Conservation (phyloP, 1,140 invertebrate species). For the Camponotus pennsylvanicus region DNA sequence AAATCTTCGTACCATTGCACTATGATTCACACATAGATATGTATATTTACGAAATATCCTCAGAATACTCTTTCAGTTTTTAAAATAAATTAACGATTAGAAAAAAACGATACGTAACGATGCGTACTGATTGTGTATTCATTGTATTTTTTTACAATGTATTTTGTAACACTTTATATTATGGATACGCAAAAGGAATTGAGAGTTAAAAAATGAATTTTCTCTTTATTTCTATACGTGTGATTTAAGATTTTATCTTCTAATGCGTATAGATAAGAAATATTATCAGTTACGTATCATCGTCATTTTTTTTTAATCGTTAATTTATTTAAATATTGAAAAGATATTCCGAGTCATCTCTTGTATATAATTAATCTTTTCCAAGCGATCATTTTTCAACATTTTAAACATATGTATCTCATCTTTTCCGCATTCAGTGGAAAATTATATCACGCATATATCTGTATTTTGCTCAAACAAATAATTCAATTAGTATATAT, state of each 20-base stretch:
- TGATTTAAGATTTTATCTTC: neutral
- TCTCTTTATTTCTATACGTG: neutral
- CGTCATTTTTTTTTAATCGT: neutral
- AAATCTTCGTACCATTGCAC: neutral
- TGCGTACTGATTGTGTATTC: too few relatives aligned
- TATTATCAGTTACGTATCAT: neutral
- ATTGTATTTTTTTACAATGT: too few relatives aligned
- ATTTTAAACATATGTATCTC: neutral
- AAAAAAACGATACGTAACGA: too few relatives aligned
- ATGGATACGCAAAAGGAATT: neutral
- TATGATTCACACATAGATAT: neutral
- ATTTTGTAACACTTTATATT: neutral
- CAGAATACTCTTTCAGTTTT: too few relatives aligned
- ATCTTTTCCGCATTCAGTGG: neutral
- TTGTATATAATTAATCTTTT: neutral
- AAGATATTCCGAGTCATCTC: neutral
- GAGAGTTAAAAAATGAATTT: neutral
- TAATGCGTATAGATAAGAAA: neutral
- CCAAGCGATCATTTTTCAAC: neutral
- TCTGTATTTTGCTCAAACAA: neutral
- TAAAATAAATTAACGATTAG: too few relatives aligned
- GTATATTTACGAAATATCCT: neutral
- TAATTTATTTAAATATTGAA: conserved; percentile 19
- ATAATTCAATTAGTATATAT: conserved; percentile 14
- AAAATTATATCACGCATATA: neutral